These are phyloP conservation scores for Tringa solitaria DNA, from an alignment of 2,113 vertebrate genomes.

Conservation along the genomic window DNA sequence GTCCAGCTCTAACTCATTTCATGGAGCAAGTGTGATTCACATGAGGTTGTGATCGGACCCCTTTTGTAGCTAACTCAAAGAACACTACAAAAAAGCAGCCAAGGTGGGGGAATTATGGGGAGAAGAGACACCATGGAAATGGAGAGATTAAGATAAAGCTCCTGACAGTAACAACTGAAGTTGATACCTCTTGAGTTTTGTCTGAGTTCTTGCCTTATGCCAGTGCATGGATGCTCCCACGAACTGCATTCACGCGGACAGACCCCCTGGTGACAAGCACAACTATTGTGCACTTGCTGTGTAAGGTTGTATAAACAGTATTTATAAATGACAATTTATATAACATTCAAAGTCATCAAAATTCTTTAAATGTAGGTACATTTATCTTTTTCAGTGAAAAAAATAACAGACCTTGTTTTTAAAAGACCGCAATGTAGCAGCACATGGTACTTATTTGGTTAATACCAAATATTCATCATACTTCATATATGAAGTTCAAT, in stretches of 20 bases:
- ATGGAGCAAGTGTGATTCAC: background rate
- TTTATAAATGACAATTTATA: background rate
- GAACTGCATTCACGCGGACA: background rate
- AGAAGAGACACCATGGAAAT: background rate
- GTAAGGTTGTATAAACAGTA: background rate
- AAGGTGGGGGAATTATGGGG: background rate
- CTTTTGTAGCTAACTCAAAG: background rate
- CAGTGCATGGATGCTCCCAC: background rate
- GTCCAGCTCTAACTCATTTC: background rate
- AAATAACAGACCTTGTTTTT: background rate
- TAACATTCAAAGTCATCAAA: background rate
- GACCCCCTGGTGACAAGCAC: background rate
- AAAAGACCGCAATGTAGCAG: background rate
- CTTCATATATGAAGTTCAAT: background rate
- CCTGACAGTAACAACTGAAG: background rate
- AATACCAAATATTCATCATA: background rate
- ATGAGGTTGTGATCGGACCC: background rate
- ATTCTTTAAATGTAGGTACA: background rate
- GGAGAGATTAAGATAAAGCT: background rate
- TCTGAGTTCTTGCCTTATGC: background rate
- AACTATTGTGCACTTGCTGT: fast-evolving
- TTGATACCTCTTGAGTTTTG: background rate
- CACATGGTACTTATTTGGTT: background rate
- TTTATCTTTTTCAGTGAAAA: background rate
- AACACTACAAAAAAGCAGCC: background rate